phyloP scores from a whole-genome alignment of 1,140 invertebrate genomes.

The Pseudomyrmex flavicornis region DNA sequence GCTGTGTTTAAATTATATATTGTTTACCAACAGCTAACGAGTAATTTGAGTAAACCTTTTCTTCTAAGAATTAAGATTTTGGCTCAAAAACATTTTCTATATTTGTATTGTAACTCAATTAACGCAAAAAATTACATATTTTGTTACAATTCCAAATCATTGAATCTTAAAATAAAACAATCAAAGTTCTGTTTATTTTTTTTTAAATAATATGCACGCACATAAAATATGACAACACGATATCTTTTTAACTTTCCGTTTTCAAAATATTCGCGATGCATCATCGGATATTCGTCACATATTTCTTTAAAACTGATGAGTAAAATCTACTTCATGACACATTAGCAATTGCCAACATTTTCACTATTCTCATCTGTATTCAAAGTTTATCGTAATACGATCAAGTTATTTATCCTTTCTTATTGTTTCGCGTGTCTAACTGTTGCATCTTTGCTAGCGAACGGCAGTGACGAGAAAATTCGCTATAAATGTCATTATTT shows the following conservation, averaged over 20 bases:
- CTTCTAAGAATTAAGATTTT: no score
- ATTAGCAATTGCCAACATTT: not conserved
- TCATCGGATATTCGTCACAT: constrained; percentile 18
- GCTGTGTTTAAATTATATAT: not conserved
- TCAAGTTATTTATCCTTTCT: no score
- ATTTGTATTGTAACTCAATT: no score
- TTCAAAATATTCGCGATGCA: not conserved
- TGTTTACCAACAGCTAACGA: no score
- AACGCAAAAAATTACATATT: no score
- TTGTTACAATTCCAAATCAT: no score
- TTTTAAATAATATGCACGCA: not conserved
- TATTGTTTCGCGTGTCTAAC: not conserved
- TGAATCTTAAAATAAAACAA: no score
- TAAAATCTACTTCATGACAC: not conserved
- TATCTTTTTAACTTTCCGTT: not conserved
- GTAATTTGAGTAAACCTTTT: no score
- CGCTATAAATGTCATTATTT: not conserved
- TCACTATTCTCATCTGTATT: not conserved
- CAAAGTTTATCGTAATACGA: not conserved
- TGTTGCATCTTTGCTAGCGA: no score
- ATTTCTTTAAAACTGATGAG: not conserved
- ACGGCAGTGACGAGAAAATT: not conserved
- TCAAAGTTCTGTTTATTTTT: not conserved
- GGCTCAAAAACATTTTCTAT: no score
- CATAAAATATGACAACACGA: not conserved